Evolutionary conservation across 2,888 invertebrate genomes (phyloP).

Genomic region (Crepidodera aurea): DNA sequence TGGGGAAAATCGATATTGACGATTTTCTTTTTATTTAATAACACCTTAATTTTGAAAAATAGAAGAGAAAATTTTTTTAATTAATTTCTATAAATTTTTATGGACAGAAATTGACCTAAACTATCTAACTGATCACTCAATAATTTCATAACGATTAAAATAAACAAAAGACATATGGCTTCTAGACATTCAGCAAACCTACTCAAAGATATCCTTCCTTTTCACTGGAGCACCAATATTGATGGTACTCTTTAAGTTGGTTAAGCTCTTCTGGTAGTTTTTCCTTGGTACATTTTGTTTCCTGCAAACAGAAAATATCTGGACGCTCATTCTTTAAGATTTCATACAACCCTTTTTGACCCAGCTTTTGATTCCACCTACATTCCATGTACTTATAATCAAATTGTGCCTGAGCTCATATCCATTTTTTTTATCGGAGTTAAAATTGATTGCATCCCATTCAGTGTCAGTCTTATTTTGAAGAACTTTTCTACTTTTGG

Average conservation of each 20-base stretch:
- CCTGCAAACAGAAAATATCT: constrained; percentile 79
- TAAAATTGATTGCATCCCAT: constrained; percentile 70
- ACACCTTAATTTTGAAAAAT: too few relatives aligned
- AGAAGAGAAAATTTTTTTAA: too few relatives aligned
- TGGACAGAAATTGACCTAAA: too few relatives aligned
- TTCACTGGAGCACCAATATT: constrained; percentile 77
- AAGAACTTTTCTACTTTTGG: constrained; percentile 33
- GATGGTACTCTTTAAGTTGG: constrained; percentile 79
- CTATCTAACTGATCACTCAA: too few relatives aligned
- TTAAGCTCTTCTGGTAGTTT: constrained; percentile 73
- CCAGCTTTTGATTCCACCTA: constrained; percentile 94
- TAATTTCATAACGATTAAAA: too few relatives aligned
- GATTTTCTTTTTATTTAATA: too few relatives aligned
- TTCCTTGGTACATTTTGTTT: constrained; percentile 84
- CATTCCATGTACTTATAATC: constrained; percentile 95
- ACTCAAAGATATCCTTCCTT: constrained; percentile 94
- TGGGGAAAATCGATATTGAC: too few relatives aligned
- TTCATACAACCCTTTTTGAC: constrained; percentile 68
- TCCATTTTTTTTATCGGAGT: constrained; percentile 64
- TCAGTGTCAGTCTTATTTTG: constrained; percentile 71
- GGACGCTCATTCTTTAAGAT: constrained; percentile 82
- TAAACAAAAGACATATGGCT: too few relatives aligned
- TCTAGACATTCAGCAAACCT: constrained; percentile 81
- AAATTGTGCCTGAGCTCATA: constrained; percentile 76
- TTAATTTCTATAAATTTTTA: too few relatives aligned